Evolutionary conservation across 2,113 vertebrate genomes (phyloP), one percentile per base, ranked within the genome.

Genomic region (Callospermophilus lateralis): DNA sequence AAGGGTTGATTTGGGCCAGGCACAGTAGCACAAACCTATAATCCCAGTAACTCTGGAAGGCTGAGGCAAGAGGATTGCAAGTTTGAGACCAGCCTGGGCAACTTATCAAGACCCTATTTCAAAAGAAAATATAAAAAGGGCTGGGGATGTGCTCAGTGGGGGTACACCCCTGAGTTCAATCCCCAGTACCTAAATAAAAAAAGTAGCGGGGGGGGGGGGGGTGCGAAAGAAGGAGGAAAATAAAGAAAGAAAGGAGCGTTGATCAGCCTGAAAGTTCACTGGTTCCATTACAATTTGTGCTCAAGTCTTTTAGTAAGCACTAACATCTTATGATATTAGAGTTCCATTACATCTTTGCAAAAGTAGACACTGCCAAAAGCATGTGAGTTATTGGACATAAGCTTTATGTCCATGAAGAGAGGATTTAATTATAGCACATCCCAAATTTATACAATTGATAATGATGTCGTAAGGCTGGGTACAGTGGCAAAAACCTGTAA

Each of bases 291-390:
- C 37, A 22, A 55, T 89, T 96, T 96, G 74, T 96, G 79, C 72
- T 70, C 6, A 68, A 76, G n/a, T 34, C 51, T 87, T 94, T 97
- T 84, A 73, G 67, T 72, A 95, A 93, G 34, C 34, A 77, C n/a
- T 81, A 88, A 73, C 24, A 63, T 76, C 37, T 73, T 84, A 55
- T 76, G 28, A 96, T 32, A 89, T 22, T 65, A 67, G 58, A 89
- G 70, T 79, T 79, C 74, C 8, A 12, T 67, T 79, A 68, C 12
- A 12, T 58, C 81, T 91, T 26, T 91, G 51, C 30, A 89, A 26
- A 95, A 80, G 24, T 24, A 28, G 74, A 80, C 48, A 20, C 34
- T 55, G 34, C 65, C 20, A 74, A 78, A 87, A 74, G 55, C 22
- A 87, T 72, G 34, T 58, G 13, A 77, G 30, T n/a, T 89, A 61